Conservation (phyloP, 2,797 vertebrate species). For the Decapterus maruadsi region DNA sequence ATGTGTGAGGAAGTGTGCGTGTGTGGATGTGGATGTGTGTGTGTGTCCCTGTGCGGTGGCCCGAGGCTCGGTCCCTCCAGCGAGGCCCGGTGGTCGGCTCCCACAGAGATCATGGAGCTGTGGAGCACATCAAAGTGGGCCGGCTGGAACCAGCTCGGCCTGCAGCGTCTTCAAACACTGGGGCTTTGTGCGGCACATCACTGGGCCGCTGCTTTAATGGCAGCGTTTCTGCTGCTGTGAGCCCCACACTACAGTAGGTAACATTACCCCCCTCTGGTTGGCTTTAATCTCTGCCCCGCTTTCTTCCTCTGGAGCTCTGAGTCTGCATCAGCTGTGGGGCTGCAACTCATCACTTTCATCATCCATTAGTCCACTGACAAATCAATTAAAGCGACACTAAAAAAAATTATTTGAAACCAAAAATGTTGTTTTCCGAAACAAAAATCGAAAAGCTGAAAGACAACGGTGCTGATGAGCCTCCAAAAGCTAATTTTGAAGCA, state of each 20-base stretch:
- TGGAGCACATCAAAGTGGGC: conserved; percentile 66
- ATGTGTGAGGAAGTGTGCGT: neutral
- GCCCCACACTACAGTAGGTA: conserved; percentile 26
- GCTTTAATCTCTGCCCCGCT: conserved; percentile 40
- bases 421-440: neutral
- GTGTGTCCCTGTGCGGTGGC: neutral
- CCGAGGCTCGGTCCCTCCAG: conserved; percentile 4
- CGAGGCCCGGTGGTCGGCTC: neutral
- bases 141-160: conserved; percentile 24
- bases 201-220: conserved; percentile 34
- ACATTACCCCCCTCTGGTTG: conserved; percentile 38
- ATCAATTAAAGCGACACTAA: neutral
- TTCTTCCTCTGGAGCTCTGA: conserved; percentile 20
- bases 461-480: no score
- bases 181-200: conserved; percentile 64
- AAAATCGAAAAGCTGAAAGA: neutral
- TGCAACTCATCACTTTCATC: neutral
- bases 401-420: neutral
- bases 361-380: neutral
- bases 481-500: no score
- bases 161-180: conserved; percentile 35
- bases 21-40: neutral
- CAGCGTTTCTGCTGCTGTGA: conserved; percentile 31
- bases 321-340: conserved; percentile 10
- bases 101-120: conserved; percentile 42